Evolutionary conservation across 1,140 invertebrate genomes (phyloP).

Genomic region (Frieseomelitta varia): DNA sequence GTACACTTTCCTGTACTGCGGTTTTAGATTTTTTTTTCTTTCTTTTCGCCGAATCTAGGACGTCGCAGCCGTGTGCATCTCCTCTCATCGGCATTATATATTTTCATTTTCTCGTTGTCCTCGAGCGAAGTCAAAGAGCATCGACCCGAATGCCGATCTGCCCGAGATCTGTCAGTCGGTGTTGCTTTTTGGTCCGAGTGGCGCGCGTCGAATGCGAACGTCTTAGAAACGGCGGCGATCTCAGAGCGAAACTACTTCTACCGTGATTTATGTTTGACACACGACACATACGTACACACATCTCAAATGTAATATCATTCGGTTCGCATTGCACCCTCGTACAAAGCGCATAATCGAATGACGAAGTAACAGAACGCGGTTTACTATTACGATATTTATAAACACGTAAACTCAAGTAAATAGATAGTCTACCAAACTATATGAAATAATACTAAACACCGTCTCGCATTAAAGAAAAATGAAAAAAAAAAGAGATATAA

Average conservation of each 20-base stretch:
- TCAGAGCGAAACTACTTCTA: not conserved
- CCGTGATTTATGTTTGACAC: conserved; percentile 44
- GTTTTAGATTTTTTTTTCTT: not conserved
- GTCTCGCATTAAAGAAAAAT: conserved; percentile 54
- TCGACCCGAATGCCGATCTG: not conserved
- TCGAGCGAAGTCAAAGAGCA: not conserved
- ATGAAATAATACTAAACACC: conserved; percentile 73
- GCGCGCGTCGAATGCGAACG: not conserved
- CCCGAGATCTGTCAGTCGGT: not conserved
- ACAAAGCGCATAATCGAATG: conserved; percentile 77
- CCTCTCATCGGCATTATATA: conserved; percentile 3
- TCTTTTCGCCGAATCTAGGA: conserved; percentile 27
- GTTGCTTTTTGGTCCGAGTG: not conserved
- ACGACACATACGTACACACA: conserved; percentile 29
- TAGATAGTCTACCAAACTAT: conserved; percentile 76
- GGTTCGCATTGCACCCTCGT: conserved; percentile 76
- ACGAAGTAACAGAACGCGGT: conserved; percentile 69
- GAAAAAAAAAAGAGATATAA: not conserved
- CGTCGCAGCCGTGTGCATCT: conserved; percentile 10
- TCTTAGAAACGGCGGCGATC: not conserved
- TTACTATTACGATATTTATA: conserved; percentile 77
- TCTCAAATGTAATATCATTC: conserved; percentile 65
- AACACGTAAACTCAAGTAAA: conserved; percentile 74
- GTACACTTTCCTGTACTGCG: not conserved
- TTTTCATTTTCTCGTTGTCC: not conserved